These are phyloP conservation scores for Brachirus orientalis DNA, from an alignment of 2,113 vertebrate species.

Conservation along the genomic window DNA sequence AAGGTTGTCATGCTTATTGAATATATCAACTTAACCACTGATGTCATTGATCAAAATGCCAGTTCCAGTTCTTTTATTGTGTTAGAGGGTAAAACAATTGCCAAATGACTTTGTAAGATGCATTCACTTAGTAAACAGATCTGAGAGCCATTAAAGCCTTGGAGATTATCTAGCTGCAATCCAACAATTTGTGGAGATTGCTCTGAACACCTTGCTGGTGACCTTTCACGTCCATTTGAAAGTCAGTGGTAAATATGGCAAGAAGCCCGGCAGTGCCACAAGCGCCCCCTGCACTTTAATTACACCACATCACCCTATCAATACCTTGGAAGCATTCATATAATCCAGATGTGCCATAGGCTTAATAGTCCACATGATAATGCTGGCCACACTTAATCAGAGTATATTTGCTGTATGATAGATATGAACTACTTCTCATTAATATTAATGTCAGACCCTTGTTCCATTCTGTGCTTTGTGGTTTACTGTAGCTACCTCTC, in stretches of 20 bases:
- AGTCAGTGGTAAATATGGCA: constrained; percentile 77
- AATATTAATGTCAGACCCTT: constrained; percentile 63
- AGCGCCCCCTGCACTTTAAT: constrained; percentile 72
- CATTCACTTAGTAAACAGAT: constrained; percentile 82
- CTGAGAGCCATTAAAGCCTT: constrained; percentile 77
- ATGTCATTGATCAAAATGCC: constrained; percentile 85
- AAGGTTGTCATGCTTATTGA: constrained; percentile 82
- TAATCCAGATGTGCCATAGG: constrained; percentile 51
- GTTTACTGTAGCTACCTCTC: constrained; percentile 56
- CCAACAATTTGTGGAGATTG: constrained; percentile 80
- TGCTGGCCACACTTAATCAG: constrained; percentile 58
- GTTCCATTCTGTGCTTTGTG: constrained; percentile 43
- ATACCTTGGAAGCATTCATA: constrained; percentile 50
- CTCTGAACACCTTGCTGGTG: constrained; percentile 75
- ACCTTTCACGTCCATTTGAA: constrained; percentile 76
- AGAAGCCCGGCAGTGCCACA: constrained; percentile 53
- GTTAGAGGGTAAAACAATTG: constrained; percentile 80
- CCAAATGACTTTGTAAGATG: constrained; percentile 80
- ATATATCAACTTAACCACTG: constrained; percentile 82
- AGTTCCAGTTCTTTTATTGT: constrained; percentile 80
- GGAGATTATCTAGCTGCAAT: constrained; percentile 79
- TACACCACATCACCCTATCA: constrained; percentile 58
- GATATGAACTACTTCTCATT: constrained; percentile 61
- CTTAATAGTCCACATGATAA: constrained; percentile 52
- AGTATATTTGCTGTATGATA: constrained; percentile 59